phyloP scores from a whole-genome alignment of 2,113 vertebrate genomes.

The Gobio gobio region DNA sequence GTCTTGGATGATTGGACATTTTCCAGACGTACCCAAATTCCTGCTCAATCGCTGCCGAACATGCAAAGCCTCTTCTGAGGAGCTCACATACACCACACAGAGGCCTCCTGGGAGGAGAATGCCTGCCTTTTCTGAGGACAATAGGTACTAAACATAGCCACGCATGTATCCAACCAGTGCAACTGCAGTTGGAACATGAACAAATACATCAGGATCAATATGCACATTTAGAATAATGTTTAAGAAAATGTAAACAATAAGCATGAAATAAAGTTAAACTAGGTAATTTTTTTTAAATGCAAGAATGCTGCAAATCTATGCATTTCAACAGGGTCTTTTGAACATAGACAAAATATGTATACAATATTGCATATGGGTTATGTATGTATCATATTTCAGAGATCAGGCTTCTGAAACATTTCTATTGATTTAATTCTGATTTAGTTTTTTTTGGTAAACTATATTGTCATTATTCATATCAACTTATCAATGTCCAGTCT shows the following conservation, averaged over 20 bases:
- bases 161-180: not conserved
- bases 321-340: not conserved
- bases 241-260: not conserved
- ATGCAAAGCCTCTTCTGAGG: conserved; percentile 24
- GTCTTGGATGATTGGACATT: conserved; percentile 50
- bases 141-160: conserved; percentile 23
- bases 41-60: conserved; percentile 25
- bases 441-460: not conserved
- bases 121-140: conserved; percentile 67
- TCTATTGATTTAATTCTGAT: not conserved
- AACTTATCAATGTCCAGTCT: not conserved
- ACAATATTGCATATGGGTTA: not conserved
- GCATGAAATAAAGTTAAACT: not conserved
- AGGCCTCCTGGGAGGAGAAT: conserved; percentile 38
- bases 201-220: not conserved
- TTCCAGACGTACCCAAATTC: conserved; percentile 36
- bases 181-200: not conserved
- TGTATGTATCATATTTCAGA: not conserved
- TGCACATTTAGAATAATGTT: not conserved
- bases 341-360: not conserved
- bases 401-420: not conserved
- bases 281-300: not conserved
- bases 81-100: not conserved
- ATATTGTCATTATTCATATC: not conserved
- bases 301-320: too few species aligned